A percentile compares a stretch with the other conserved stretches of the same genome.
Evolutionary conservation across 2,113 vertebrate species (phyloP).

Genomic region (Ammodytes marinus): DNA sequence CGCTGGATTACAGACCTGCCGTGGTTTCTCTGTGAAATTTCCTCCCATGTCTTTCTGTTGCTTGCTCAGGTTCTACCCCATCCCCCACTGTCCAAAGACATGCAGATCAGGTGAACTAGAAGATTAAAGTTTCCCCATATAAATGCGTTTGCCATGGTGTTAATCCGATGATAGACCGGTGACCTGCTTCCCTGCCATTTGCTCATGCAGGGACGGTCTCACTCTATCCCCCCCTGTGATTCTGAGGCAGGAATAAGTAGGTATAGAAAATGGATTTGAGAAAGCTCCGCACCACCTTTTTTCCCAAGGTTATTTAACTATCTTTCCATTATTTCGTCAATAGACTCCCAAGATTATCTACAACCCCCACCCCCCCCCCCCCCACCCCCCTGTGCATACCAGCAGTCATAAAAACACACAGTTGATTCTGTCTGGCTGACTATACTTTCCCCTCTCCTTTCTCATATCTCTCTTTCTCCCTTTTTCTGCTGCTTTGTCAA

Average conservation of each 20-base stretch:
- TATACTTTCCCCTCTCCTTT: slow-evolving; percentile 22
- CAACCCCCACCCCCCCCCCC: background rate
- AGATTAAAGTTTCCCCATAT: slow-evolving; percentile 41
- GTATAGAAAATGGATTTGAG: slow-evolving; percentile 26
- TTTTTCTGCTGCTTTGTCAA: slow-evolving; percentile 43
- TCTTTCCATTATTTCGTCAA: slow-evolving; percentile 49
- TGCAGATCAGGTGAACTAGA: slow-evolving; percentile 36
- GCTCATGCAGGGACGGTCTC: slow-evolving; percentile 34
- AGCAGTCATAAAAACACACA: slow-evolving; percentile 32
- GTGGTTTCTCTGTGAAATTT: background rate
- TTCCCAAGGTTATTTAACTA: slow-evolving; percentile 65
- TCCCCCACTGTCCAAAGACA: slow-evolving; percentile 24
- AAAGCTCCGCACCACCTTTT: slow-evolving; percentile 40
- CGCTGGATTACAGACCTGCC: background rate
- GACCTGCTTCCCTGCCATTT: slow-evolving; percentile 44
- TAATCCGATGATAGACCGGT: slow-evolving; percentile 62
- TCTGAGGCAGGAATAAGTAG: slow-evolving; percentile 43
- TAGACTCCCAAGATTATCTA: slow-evolving; percentile 45
- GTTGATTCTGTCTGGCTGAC: slow-evolving; percentile 42
- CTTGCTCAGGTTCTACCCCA: slow-evolving; percentile 5
- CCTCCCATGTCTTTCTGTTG: background rate
- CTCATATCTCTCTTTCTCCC: slow-evolving; percentile 14
- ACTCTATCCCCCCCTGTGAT: slow-evolving; percentile 14
- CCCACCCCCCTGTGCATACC: slow-evolving; percentile 27
- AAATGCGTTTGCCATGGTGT: slow-evolving; percentile 24